Conservation (phyloP, 2,113 vertebrate genomes). For the Syrrhaptes paradoxus region DNA sequence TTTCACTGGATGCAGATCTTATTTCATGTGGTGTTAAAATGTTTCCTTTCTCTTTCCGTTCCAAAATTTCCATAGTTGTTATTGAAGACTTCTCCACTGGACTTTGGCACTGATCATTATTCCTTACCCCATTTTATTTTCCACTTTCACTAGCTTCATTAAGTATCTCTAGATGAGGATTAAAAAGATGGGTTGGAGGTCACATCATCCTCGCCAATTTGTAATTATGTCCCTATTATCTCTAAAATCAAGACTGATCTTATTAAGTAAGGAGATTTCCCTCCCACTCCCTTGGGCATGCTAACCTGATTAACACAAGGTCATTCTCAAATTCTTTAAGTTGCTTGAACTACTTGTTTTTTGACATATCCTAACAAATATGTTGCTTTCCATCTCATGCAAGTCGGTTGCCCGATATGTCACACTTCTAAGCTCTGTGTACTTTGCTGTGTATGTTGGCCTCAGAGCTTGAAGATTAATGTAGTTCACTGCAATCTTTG, state of each 20-base stretch:
- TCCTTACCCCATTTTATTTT: constrained; percentile 21
- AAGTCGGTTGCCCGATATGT: neutral
- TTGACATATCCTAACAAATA: constrained; percentile 24
- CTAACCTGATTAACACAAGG: constrained; percentile 68
- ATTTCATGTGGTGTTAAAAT: neutral
- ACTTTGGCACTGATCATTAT: neutral
- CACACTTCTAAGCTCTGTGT: neutral
- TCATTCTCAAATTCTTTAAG: constrained; percentile 53
- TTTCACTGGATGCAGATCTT: neutral
- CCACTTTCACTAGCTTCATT: constrained; percentile 53
- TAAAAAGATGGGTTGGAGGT: constrained; percentile 62
- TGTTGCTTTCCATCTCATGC: neutral
- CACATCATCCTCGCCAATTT: constrained; percentile 56
- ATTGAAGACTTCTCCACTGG: neutral
- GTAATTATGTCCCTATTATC: constrained; percentile 70
- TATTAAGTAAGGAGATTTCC: constrained; percentile 71
- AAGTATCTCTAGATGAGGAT: constrained; percentile 41
- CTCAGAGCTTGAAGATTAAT: neutral
- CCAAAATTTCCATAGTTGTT: neutral
- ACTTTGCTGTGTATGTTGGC: neutral
- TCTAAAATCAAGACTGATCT: constrained; percentile 74
- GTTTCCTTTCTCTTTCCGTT: neutral
- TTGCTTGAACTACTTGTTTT: constrained; percentile 65
- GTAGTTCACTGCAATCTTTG: neutral
- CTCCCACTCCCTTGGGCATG: constrained; percentile 49